phyloP scores from a whole-genome alignment of 1,140 invertebrate species.

The Drosophila punjabiensis region DNA sequence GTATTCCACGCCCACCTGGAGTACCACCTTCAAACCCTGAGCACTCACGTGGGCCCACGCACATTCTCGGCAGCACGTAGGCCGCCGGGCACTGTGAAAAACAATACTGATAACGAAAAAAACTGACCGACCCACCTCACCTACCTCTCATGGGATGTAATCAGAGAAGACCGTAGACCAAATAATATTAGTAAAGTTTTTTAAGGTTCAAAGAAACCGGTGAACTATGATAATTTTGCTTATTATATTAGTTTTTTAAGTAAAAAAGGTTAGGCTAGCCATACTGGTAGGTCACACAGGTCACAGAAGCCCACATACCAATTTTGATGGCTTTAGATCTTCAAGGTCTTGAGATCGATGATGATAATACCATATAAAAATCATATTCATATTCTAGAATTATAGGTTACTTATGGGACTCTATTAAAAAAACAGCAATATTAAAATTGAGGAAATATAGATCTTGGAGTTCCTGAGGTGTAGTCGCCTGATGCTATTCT shows the following conservation, averaged over 20 bases:
- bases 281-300: neutral
- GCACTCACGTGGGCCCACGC: constrained; percentile 72
- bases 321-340: neutral
- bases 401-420: neutral
- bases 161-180: neutral
- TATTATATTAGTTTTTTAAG: neutral
- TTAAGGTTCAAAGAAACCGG: neutral
- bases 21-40: constrained; percentile 5
- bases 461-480: neutral
- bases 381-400: neutral
- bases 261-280: neutral
- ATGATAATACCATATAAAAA: too few species aligned
- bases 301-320: neutral
- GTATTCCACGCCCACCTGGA: constrained; percentile 13
- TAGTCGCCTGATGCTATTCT: neutral
- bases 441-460: neutral
- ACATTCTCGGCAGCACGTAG: constrained; percentile 58
- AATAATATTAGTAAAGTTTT: neutral
- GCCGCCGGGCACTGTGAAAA: constrained; percentile 34
- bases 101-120: constrained; percentile 13
- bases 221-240: neutral
- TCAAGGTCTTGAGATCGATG: neutral
- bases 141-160: constrained; percentile 5
- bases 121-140: neutral
- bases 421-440: neutral